Evolutionary conservation across 1,140 invertebrate genomes (phyloP).

Genomic region (Trachelipus rathkii): DNA sequence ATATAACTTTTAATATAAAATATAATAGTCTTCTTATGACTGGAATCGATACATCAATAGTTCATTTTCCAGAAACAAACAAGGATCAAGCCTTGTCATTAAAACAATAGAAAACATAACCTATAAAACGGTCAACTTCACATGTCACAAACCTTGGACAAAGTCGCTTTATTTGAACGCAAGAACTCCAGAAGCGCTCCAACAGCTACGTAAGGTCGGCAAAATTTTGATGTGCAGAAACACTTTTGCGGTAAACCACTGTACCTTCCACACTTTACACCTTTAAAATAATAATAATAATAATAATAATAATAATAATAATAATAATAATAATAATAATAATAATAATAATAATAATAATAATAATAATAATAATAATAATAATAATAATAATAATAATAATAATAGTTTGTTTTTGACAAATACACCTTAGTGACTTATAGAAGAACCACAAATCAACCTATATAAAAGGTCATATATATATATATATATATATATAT

Average conservation of each 20-base stretch:
- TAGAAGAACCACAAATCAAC: too few relatives aligned
- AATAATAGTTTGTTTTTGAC: too few relatives aligned
- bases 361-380: background rate
- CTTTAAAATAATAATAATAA: slow-evolving; percentile 16
- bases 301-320: too few relatives aligned
- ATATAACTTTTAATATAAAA: too few relatives aligned
- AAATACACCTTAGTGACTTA: too few relatives aligned
- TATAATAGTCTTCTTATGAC: too few relatives aligned
- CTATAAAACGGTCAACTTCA: background rate
- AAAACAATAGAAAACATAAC: too few relatives aligned
- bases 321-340: background rate
- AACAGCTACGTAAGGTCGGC: slow-evolving; percentile 40
- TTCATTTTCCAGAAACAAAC: too few relatives aligned
- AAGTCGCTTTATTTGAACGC: slow-evolving; percentile 12
- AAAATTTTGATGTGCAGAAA: slow-evolving; percentile 34
- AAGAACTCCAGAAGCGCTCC: slow-evolving; percentile 32
- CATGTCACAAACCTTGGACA: slow-evolving; percentile 29
- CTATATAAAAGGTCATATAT: too few relatives aligned
- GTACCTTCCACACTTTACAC: slow-evolving; percentile 37
- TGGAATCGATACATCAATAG: too few relatives aligned
- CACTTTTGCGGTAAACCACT: slow-evolving; percentile 32
- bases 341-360: background rate
- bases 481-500: too few relatives aligned
- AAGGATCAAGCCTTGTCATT: too few relatives aligned
- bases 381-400: slow-evolving; percentile 2